Percentiles rank a stretch among this genome's conserved stretches.
Evolutionary conservation across 2,888 invertebrate genomes (phyloP).

Genomic region (Sarcophaga variegata): DNA sequence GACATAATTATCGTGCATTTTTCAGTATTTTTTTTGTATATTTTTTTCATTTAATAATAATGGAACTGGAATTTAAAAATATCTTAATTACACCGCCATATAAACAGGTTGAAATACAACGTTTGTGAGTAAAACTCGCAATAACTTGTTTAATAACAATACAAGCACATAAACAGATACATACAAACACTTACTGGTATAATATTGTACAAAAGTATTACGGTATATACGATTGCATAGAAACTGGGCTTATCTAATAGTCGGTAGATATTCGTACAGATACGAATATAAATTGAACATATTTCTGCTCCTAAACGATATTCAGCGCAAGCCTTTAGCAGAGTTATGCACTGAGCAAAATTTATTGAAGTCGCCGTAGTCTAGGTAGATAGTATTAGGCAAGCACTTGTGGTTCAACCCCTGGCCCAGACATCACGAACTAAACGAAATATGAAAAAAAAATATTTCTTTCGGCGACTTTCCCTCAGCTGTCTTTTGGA

Average conservation of each 20-base stretch:
- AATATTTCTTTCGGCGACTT: no score
- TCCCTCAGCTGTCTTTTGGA: no score
- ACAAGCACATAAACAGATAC: background rate
- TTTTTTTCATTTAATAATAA: conserved; percentile 15
- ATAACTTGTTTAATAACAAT: conserved; percentile 30
- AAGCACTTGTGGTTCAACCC: no score
- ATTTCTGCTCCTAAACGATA: conserved; percentile 21
- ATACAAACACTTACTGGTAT: background rate
- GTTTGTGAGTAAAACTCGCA: background rate
- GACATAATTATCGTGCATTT: conserved; percentile 42
- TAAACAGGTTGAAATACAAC: conserved; percentile 47
- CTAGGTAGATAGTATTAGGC: no score
- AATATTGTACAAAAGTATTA: background rate
- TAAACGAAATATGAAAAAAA: no score
- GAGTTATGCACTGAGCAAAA: conserved; percentile 1
- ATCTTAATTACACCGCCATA: conserved; percentile 60
- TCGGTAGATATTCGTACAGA: background rate
- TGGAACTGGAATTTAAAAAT: conserved; percentile 50
- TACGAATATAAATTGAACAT: background rate
- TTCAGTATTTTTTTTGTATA: background rate
- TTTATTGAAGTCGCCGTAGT: background rate
- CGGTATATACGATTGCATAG: background rate
- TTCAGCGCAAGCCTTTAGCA: conserved; percentile 3
- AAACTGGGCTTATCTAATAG: conserved; percentile 52
- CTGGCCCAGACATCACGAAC: no score